phyloP scores from a whole-genome alignment of 2,888 invertebrate genomes.

The Chromoteleia sp. region DNA sequence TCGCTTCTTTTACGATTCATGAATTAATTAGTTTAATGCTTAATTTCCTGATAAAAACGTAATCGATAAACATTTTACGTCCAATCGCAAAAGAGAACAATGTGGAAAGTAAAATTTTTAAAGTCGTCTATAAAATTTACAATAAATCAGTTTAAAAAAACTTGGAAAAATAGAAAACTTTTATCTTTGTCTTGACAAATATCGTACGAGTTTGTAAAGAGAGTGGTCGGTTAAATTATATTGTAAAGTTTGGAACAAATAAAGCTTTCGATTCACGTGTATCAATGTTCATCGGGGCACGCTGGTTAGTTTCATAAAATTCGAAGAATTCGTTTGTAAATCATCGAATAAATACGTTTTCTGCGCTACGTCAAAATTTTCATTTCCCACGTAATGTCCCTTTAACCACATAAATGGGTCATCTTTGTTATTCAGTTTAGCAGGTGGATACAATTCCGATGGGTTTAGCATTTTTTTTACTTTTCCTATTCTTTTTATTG shows the following conservation, averaged over 20 bases:
- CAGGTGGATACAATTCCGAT: constrained; percentile 4
- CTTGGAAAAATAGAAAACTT: too few relatives aligned
- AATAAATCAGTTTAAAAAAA: too few relatives aligned
- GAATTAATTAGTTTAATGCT: too few relatives aligned
- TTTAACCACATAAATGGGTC: constrained; percentile 45
- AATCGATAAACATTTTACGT: too few relatives aligned
- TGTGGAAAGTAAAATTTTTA: too few relatives aligned
- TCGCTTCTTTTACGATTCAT: too few relatives aligned
- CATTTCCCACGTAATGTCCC: constrained; percentile 36
- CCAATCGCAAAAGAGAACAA: too few relatives aligned
- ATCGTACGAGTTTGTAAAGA: too few relatives aligned
- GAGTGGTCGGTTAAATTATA: not conserved
- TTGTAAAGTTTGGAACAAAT: constrained; percentile 7
- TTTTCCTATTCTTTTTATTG: not conserved
- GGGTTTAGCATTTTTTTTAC: constrained; percentile 12
- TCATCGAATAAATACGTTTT: constrained; percentile 37
- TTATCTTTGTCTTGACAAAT: too few relatives aligned
- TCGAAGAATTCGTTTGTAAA: constrained; percentile 33
- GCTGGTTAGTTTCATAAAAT: constrained; percentile 16
- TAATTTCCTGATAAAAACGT: too few relatives aligned
- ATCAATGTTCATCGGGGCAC: constrained; percentile 26
- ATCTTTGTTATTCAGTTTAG: constrained; percentile 37
- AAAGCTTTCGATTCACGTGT: constrained; percentile 6
- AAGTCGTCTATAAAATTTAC: too few relatives aligned
- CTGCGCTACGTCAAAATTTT: constrained; percentile 18